Evolutionary conservation across 1,140 invertebrate species (phyloP).

Genomic region (Arctopsyche grandis): DNA sequence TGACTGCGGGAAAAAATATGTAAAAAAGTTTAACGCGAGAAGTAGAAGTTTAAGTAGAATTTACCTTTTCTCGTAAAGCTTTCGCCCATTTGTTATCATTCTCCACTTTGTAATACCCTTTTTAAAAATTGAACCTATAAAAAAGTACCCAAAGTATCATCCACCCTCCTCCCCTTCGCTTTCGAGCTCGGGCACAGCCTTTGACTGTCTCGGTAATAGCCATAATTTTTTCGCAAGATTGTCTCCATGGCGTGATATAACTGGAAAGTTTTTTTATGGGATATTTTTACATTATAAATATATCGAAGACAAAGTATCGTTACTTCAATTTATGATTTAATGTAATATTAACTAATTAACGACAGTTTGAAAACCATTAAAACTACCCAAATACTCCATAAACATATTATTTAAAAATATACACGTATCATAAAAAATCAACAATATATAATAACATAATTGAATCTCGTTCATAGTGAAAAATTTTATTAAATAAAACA

Average conservation of each 20-base stretch:
- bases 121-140: constrained; percentile 46
- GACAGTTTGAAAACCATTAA: too few species aligned
- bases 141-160: constrained; percentile 46
- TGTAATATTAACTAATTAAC: background rate
- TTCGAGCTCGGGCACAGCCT: constrained; percentile 1
- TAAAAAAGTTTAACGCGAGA: background rate
- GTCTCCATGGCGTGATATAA: constrained; percentile 42
- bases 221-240: constrained; percentile 52
- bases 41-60: constrained; percentile 17
- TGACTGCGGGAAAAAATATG: background rate
- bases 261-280: constrained; percentile 37
- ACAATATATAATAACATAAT: too few species aligned
- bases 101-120: constrained; percentile 39
- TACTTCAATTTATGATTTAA: background rate
- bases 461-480: too few species aligned
- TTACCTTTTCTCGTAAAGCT: constrained; percentile 29
- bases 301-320: constrained; percentile 10
- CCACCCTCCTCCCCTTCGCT: constrained; percentile 25
- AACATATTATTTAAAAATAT: too few species aligned
- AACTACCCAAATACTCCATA: too few species aligned
- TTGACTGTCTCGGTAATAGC: constrained; percentile 48
- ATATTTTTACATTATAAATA: constrained; percentile 26
- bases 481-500: too few species aligned
- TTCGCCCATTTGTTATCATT: constrained; percentile 43
- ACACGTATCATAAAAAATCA: too few species aligned